Conservation (phyloP, 2,113 vertebrate genomes). For the Cottus gobio region DNA sequence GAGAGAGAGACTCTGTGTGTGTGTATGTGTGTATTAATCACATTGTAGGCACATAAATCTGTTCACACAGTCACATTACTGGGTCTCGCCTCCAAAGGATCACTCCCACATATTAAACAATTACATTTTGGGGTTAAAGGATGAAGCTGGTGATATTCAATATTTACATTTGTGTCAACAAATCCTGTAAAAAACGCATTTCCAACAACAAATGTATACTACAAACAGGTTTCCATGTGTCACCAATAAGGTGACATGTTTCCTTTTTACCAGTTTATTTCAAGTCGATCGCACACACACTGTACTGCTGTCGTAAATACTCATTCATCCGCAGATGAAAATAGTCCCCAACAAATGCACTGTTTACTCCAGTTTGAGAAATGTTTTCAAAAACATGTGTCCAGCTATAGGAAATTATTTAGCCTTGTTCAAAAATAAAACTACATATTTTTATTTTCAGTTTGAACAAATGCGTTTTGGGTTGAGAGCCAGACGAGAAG, state of each 20-base stretch:
- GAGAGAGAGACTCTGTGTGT: slow-evolving; percentile 10
- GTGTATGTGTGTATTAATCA: slow-evolving; percentile 47
- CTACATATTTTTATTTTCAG: not conserved
- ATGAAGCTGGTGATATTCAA: not conserved
- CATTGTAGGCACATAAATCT: slow-evolving; percentile 45
- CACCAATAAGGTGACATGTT: not conserved
- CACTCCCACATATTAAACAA: slow-evolving; percentile 17
- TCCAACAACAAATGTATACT: not conserved
- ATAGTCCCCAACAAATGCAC: not conserved
- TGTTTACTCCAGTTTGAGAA: not conserved
- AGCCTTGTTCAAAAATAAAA: not conserved
- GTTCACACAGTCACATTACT: slow-evolving; percentile 31
- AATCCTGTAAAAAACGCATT: not conserved
- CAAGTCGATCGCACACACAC: not conserved
- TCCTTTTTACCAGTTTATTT: slow-evolving; percentile 16
- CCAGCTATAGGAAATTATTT: not conserved
- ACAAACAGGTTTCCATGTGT: too few species aligned
- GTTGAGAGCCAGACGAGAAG: not conserved
- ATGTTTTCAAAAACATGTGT: not conserved
- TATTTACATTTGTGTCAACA: not conserved
- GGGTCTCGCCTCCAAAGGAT: slow-evolving; percentile 23
- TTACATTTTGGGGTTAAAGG: not conserved
- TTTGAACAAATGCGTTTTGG: not conserved
- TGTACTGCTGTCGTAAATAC: not conserved
- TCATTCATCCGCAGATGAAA: slow-evolving; percentile 6